Percentiles rank a stretch among this genome's conserved stretches.
These are phyloP conservation scores for Chrysopilus asiliformis DNA, from an alignment of 2,888 invertebrate genomes.

Conservation along the genomic window DNA sequence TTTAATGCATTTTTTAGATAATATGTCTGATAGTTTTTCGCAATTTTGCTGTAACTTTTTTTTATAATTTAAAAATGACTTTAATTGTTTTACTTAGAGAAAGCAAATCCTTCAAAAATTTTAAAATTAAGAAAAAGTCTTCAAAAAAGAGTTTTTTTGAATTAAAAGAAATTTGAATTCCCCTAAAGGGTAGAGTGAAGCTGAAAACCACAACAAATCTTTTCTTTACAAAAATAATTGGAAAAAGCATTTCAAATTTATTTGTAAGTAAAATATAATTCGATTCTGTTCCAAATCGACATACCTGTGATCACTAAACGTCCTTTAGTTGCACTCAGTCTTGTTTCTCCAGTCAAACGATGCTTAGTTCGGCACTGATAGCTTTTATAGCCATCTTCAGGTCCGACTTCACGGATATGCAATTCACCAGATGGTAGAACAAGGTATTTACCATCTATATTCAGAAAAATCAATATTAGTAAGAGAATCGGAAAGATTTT, in stretches of 20 bases:
- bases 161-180: no score
- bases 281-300: conserved; percentile 32
- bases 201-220: no score
- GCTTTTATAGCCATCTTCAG: conserved; percentile 86
- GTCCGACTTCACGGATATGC: conserved; percentile 88
- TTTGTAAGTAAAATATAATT: background rate
- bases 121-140: no score
- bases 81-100: no score
- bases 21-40: no score
- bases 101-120: no score
- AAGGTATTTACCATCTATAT: conserved; percentile 83
- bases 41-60: no score
- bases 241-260: conserved; percentile 2
- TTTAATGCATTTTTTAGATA: no score
- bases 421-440: conserved; percentile 90
- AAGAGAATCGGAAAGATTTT: conserved; percentile 7
- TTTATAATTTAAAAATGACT: no score
- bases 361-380: conserved; percentile 92
- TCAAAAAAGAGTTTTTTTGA: no score
- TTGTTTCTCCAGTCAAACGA: conserved; percentile 81
- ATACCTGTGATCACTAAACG: conserved; percentile 90
- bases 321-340: conserved; percentile 86
- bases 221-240: background rate
- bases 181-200: no score
- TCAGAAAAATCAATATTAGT: background rate